These are phyloP conservation scores for Adelognathus sp. DNA, from an alignment of 2,888 invertebrate genomes.

Conservation along the genomic window DNA sequence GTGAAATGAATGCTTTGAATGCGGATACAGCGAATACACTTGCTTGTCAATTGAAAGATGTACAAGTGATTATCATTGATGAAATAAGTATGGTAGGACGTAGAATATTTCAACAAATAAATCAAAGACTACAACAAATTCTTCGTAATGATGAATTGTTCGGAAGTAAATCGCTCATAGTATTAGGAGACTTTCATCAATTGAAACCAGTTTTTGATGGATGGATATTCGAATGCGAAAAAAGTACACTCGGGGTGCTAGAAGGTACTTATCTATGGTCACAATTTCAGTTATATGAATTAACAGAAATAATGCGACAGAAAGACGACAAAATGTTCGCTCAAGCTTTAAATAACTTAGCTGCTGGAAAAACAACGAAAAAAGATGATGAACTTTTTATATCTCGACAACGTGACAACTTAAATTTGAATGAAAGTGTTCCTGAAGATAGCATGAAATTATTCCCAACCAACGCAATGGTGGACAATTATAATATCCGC, in stretches of 20 bases:
- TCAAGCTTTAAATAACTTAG: constrained; percentile 29
- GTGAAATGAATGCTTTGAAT: constrained; percentile 5
- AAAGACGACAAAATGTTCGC: constrained; percentile 30
- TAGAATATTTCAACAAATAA: constrained; percentile 11
- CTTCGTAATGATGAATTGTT: constrained; percentile 25
- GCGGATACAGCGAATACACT: constrained; percentile 10
- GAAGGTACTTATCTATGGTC: constrained; percentile 14
- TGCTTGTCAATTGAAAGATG: background rate
- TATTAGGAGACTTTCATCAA: constrained; percentile 48
- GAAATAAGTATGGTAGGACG: constrained; percentile 23
- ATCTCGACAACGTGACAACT: constrained; percentile 19
- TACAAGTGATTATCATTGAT: constrained; percentile 3
- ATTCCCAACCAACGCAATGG: constrained; percentile 37
- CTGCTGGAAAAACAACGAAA: constrained; percentile 23
- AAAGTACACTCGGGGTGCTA: constrained; percentile 18
- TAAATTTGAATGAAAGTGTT: background rate
- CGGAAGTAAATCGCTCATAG: constrained; percentile 32
- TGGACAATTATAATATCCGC: constrained; percentile 29
- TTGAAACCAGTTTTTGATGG: constrained; percentile 43
- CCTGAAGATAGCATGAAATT: constrained; percentile 29
- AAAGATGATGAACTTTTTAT: constrained; percentile 12
- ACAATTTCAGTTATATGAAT: constrained; percentile 12
- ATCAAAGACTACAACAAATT: constrained; percentile 16
- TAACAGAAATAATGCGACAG: constrained; percentile 29
- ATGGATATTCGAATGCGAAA: constrained; percentile 42